Evolutionary conservation across 2,797 vertebrate genomes (phyloP), one percentile per base, ranked within the genome.

Genomic region (Helostoma temminkii): DNA sequence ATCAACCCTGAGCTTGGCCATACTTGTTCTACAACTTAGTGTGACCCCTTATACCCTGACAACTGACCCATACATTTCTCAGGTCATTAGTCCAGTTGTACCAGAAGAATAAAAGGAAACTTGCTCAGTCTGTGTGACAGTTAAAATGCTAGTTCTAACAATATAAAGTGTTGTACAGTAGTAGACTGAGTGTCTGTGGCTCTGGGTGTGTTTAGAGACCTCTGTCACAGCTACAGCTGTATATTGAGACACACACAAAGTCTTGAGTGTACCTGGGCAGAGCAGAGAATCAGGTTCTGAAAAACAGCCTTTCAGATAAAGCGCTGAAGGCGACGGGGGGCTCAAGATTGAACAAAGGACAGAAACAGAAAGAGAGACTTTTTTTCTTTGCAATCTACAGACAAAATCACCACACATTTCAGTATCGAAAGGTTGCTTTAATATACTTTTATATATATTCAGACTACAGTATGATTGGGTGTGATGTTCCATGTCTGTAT

Each of bases 341-440:
- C 28, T 74, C 42, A 19, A 49, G 19, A 50, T 14, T 54, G 26
- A 55, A 43, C 15, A 50, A 26, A 45, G 5, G 24, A 54, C 26
- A 28, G 19, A 59, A 22, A 45, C 3, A 2, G 24, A 5, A 21
- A 43, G 2, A 1, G 22, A 12, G 9, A n/a, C 30, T 41, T 28
- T 22, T 50, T 3, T 49, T 36, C 19, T 37, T 26, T 15, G 22
- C 25, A 28, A 47, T 61, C 65, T 48, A 39, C 55, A 37, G 34
- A 26, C 1, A 46, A 66, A 58, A n/a, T 57, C 21, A 66, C 58
- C 42, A 24, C 42, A 26, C 7, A 5, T 58, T 63, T 66, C 50
- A 60, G 61, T 82, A 30, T 71, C 66, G 62, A 63, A 84, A 54
- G 50, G 68, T 79, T 81, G 76, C 63, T 26, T 63, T 19, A 11